A percentile compares a stretch with the other conserved stretches of the same genome.
These are phyloP conservation scores for Menura novaehollandiae DNA, from an alignment of 2,113 vertebrate genomes.

Conservation along the genomic window DNA sequence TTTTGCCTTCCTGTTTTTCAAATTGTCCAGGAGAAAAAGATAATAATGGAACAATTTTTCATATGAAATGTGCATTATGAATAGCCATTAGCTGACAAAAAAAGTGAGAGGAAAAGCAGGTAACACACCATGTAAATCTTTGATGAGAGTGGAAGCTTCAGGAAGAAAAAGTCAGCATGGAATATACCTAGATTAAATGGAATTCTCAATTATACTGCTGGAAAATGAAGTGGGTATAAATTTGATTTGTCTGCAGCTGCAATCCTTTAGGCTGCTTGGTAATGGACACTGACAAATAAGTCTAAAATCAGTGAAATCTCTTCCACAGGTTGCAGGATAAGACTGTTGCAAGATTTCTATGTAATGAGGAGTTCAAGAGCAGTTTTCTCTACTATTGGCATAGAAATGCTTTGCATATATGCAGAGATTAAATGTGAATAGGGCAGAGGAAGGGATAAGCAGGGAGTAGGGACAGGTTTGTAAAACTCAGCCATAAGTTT, in stretches of 20 bases:
- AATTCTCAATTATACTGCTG: not conserved
- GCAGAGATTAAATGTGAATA: not conserved
- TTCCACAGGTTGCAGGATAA: not conserved
- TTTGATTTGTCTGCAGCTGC: not conserved
- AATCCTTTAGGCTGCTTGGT: not conserved
- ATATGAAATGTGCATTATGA: not conserved
- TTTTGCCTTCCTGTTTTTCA: constrained; percentile 1
- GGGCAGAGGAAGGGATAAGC: not conserved
- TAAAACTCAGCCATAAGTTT: not conserved
- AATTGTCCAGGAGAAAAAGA: not conserved
- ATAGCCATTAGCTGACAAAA: not conserved
- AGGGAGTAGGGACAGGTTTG: not conserved
- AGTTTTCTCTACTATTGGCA: not conserved
- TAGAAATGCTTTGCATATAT: not conserved
- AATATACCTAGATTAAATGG: not conserved
- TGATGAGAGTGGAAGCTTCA: not conserved
- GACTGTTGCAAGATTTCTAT: not conserved
- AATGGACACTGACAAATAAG: not conserved
- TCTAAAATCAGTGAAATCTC: not conserved
- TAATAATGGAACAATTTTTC: not conserved
- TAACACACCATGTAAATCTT: not conserved
- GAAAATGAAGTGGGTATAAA: not conserved
- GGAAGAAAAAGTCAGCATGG: not conserved
- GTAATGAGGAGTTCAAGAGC: not conserved
- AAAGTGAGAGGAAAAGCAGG: not conserved